phyloP scores from a whole-genome alignment of 1,140 invertebrate genomes.

The Agrypnia vestita region DNA sequence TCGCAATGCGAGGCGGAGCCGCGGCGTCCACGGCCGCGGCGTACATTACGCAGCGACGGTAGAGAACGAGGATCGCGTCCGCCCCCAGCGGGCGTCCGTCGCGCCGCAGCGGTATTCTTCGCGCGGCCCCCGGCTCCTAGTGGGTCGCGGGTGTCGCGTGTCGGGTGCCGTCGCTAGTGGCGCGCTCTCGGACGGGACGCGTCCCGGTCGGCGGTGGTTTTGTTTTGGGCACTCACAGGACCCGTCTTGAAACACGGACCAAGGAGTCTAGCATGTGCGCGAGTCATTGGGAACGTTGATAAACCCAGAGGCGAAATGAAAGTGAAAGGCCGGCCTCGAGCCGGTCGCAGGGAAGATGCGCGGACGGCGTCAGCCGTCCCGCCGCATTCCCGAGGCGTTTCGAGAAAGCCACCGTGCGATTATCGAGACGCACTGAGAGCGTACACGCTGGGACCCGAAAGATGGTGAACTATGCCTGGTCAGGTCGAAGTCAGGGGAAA shows the following conservation, averaged over 20 bases:
- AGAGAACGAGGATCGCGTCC: no score
- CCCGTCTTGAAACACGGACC: slow-evolving; percentile 96
- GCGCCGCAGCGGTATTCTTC: no score
- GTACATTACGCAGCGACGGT: no score
- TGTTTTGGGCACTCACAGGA: slow-evolving; percentile 80
- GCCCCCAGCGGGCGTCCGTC: slow-evolving; percentile 61
- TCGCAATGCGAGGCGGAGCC: no score
- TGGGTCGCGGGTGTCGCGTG: slow-evolving; percentile 64
- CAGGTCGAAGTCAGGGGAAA: slow-evolving; percentile 91
- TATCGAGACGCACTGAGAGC: no score
- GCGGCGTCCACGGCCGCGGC: no score
- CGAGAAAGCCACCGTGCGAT: no score
- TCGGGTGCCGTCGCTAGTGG: no score
- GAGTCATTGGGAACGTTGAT: slow-evolving; percentile 77
- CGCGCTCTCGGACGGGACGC: slow-evolving; percentile 69
- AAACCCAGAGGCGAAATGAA: slow-evolving; percentile 73
- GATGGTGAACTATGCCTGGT: slow-evolving; percentile 93
- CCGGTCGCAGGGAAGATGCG: no score
- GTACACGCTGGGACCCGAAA: slow-evolving; percentile 88
- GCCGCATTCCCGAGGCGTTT: slow-evolving; percentile 73
- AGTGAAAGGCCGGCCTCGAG: slow-evolving; percentile 73
- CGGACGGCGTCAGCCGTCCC: slow-evolving; percentile 66
- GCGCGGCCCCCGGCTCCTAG: slow-evolving; percentile 64
- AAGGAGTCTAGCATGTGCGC: slow-evolving; percentile 91
- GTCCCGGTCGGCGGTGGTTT: slow-evolving; percentile 72